Evolutionary conservation across 2,888 invertebrate species (phyloP).

Genomic region (Acanthococcus lagerstroemiae): DNA sequence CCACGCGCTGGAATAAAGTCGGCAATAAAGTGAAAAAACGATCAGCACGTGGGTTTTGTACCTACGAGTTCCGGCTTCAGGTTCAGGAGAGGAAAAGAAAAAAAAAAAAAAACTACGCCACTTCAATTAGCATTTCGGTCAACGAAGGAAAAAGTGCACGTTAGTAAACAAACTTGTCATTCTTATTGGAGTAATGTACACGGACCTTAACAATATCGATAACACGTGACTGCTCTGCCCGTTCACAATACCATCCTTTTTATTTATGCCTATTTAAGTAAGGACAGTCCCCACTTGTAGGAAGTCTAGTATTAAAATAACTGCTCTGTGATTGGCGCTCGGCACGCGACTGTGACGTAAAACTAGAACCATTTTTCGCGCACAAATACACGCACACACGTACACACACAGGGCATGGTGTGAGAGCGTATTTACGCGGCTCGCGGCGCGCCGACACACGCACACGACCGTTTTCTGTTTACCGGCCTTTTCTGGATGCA

Average conservation of each 20-base stretch:
- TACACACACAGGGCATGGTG: background rate
- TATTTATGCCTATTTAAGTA: constrained; percentile 19
- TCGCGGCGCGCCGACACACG: background rate
- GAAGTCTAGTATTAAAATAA: constrained; percentile 21
- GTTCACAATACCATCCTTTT: constrained; percentile 1
- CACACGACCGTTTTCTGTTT: constrained; percentile 1
- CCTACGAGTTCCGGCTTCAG: too few species aligned
- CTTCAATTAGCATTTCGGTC: too few species aligned
- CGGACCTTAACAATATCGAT: constrained; percentile 14
- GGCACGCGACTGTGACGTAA: constrained; percentile 27
- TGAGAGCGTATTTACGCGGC: background rate
- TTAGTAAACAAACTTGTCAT: too few species aligned
- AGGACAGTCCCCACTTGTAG: background rate
- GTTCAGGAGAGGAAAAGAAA: too few species aligned
- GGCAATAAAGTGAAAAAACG: too few species aligned
- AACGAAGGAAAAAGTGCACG: too few species aligned
- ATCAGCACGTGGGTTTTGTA: too few species aligned
- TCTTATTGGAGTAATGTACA: too few species aligned
- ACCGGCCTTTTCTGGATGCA: constrained; percentile 17
- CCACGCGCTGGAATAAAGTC: too few species aligned
- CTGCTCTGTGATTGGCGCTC: constrained; percentile 20
- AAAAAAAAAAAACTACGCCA: too few species aligned
- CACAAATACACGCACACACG: background rate
- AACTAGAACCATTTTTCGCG: constrained; percentile 6
- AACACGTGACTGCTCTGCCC: constrained; percentile 8